Evolutionary conservation across 2,797 vertebrate genomes (phyloP).

Genomic region (Karalla daura): DNA sequence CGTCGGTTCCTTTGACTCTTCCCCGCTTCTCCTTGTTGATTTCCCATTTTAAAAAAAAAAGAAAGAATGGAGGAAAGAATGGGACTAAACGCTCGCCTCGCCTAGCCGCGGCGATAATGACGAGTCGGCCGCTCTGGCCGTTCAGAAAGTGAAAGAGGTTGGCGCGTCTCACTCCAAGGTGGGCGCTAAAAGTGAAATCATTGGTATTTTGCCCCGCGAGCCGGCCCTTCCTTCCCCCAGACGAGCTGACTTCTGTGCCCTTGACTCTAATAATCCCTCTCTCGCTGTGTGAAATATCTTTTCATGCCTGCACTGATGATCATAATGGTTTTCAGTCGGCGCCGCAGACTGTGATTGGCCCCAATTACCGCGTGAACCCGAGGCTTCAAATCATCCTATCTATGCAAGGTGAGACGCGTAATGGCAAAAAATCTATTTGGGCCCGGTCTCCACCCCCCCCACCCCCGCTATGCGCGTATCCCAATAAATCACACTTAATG

Average conservation of each 20-base stretch:
- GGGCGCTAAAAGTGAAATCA: slow-evolving; percentile 56
- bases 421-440: slow-evolving; percentile 75
- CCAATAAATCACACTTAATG: slow-evolving; percentile 71
- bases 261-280: slow-evolving; percentile 78
- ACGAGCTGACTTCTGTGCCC: slow-evolving; percentile 74
- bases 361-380: slow-evolving; percentile 78
- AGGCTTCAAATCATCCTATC: slow-evolving; percentile 77
- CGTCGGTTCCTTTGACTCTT: neutral
- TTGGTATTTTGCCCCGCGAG: slow-evolving; percentile 60
- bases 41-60: too few relatives aligned
- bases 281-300: slow-evolving; percentile 75
- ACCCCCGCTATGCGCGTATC: slow-evolving; percentile 41
- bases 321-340: slow-evolving; percentile 79
- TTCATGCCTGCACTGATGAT: slow-evolving; percentile 75
- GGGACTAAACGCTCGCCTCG: slow-evolving; percentile 5
- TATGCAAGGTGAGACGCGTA: slow-evolving; percentile 74
- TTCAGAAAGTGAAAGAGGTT: slow-evolving; percentile 37
- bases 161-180: slow-evolving; percentile 48
- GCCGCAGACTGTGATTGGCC: slow-evolving; percentile 76
- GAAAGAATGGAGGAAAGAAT: too few relatives aligned
- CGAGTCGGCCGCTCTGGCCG: slow-evolving; percentile 28
- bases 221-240: slow-evolving; percentile 63
- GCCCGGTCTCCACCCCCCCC: slow-evolving; percentile 62
- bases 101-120: slow-evolving; percentile 25
- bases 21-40: slow-evolving; percentile 5